These are phyloP conservation scores for Eumaeus atala DNA, from an alignment of 1,140 invertebrate genomes.

Conservation along the genomic window DNA sequence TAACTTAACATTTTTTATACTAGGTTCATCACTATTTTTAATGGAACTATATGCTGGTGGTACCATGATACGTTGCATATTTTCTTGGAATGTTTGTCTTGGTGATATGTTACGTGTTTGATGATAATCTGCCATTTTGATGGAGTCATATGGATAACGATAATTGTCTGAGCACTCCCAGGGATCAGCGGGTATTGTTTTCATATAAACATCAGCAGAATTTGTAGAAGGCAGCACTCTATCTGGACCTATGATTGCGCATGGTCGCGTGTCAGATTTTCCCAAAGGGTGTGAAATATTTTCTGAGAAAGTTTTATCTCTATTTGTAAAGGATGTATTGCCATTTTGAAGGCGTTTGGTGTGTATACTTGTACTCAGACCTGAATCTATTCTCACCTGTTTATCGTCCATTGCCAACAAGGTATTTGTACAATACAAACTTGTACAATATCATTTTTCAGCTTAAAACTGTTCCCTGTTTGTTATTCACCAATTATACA, in stretches of 20 bases:
- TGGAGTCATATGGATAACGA: slow-evolving; percentile 44
- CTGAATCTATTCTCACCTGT: slow-evolving; percentile 49
- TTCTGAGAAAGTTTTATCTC: slow-evolving; percentile 55
- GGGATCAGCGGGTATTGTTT: slow-evolving; percentile 44
- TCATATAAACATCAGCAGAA: slow-evolving; percentile 40
- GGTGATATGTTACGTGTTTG: slow-evolving; percentile 68
- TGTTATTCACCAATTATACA: slow-evolving; percentile 21
- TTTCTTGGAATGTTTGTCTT: slow-evolving; percentile 72
- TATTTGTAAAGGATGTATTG: slow-evolving; percentile 37
- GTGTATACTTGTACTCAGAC: slow-evolving; percentile 42
- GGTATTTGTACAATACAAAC: slow-evolving; percentile 20
- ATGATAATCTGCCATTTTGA: slow-evolving; percentile 46
- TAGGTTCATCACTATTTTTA: slow-evolving; percentile 50
- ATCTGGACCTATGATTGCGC: slow-evolving; percentile 70
- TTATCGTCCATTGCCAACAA: slow-evolving; percentile 60
- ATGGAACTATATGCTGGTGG: slow-evolving; percentile 50
- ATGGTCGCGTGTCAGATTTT: slow-evolving; percentile 64
- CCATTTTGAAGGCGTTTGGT: slow-evolving; percentile 44
- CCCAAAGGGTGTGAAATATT: slow-evolving; percentile 47
- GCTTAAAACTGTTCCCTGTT: slow-evolving; percentile 13
- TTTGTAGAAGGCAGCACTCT: slow-evolving; percentile 44
- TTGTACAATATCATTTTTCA: slow-evolving; percentile 43
- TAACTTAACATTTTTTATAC: slow-evolving; percentile 48
- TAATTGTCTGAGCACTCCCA: slow-evolving; percentile 50
- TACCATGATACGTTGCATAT: slow-evolving; percentile 68